phyloP scores from a whole-genome alignment of 2,888 invertebrate genomes.

The Cryptocheilus praepositus region DNA sequence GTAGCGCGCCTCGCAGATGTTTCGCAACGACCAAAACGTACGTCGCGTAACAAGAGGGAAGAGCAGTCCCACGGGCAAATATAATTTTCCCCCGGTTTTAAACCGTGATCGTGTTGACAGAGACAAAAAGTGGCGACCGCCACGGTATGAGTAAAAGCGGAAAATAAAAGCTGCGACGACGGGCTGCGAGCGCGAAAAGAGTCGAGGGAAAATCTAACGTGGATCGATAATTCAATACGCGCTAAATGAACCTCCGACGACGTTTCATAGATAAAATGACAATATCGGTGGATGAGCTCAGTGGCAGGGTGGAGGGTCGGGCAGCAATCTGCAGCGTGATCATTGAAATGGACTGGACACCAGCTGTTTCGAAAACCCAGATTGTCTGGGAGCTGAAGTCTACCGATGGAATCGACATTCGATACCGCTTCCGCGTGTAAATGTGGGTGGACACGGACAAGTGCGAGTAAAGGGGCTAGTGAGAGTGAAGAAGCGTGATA shows the following conservation, averaged over 20 bases:
- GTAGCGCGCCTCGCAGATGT: no score
- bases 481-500: constrained; percentile 5
- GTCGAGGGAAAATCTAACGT: not conserved
- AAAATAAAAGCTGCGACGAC: not conserved
- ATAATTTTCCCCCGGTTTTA: no score
- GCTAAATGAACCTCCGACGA: constrained; percentile 1
- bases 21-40: no score
- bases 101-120: no score
- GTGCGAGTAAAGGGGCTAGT: constrained; percentile 5
- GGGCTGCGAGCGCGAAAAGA: not conserved
- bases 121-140: not conserved
- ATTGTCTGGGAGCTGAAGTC: constrained; percentile 31
- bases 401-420: constrained; percentile 41
- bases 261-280: not conserved
- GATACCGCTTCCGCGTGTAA: constrained; percentile 18
- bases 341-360: constrained; percentile 26
- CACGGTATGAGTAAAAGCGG: not conserved
- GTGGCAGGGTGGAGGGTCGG: not conserved
- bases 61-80: no score
- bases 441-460: constrained; percentile 2
- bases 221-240: constrained; percentile 5
- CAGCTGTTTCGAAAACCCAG: constrained; percentile 36
- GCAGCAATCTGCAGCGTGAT: constrained; percentile 8
- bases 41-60: no score
- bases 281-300: not conserved